Evolutionary conservation across 2,888 invertebrate species (phyloP).

Genomic region (Vesta saturnalis): DNA sequence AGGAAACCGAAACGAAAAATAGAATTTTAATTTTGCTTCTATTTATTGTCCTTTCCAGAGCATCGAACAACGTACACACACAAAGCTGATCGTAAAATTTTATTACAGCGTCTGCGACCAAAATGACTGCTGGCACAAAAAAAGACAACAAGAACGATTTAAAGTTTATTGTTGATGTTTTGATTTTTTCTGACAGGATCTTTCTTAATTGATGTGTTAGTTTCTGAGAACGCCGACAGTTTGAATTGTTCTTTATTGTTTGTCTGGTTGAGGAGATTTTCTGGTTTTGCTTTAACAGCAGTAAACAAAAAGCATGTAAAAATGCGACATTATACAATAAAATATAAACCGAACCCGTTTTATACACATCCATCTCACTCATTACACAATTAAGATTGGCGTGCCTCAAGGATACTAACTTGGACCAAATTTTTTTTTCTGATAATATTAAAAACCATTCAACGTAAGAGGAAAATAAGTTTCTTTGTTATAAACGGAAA

Average conservation of each 20-base stretch:
- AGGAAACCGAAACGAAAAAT: neutral
- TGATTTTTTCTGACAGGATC: conserved; percentile 58
- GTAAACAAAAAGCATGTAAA: conserved; percentile 37
- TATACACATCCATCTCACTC: neutral
- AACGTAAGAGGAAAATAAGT: neutral
- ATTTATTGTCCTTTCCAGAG: conserved; percentile 46
- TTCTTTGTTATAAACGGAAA: conserved; percentile 7
- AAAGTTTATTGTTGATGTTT: conserved; percentile 57
- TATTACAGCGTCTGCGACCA: conserved; percentile 56
- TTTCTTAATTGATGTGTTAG: conserved; percentile 58
- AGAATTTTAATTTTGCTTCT: neutral
- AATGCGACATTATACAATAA: conserved; percentile 26
- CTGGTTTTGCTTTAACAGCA: conserved; percentile 34
- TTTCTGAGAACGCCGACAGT: conserved; percentile 57
- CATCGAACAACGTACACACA: conserved; percentile 37
- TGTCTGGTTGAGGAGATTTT: conserved; percentile 41
- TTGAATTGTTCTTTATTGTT: conserved; percentile 54
- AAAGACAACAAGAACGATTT: conserved; percentile 53
- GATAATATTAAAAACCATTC: neutral
- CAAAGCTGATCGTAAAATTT: conserved; percentile 57
- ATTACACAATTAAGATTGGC: neutral
- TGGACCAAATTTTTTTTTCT: neutral
- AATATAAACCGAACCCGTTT: conserved; percentile 2
- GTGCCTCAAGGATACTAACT: neutral
- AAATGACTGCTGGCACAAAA: conserved; percentile 54